phyloP scores from a whole-genome alignment of 2,888 invertebrate genomes.

The Rotaria macrura region DNA sequence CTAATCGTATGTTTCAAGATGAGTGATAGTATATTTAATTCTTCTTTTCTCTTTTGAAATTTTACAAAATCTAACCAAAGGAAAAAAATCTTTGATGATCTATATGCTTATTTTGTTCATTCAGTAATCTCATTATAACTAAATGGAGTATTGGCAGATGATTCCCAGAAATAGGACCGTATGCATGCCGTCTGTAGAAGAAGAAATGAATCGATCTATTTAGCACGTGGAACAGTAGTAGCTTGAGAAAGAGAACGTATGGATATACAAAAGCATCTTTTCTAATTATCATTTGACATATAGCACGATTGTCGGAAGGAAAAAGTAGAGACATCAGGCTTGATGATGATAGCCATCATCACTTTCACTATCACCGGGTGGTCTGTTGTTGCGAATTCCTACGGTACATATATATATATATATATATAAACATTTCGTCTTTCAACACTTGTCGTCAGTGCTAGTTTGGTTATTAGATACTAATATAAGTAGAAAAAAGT shows the following conservation, averaged over 20 bases:
- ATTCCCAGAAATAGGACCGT: neutral
- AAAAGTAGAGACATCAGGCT: neutral
- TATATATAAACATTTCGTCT: conserved; percentile 4
- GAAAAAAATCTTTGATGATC: neutral
- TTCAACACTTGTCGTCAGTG: neutral
- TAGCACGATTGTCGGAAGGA: neutral
- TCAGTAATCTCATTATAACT: neutral
- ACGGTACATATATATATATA: neutral
- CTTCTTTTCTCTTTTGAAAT: neutral
- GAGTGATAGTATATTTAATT: neutral
- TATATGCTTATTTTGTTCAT: neutral
- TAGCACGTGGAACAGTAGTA: neutral
- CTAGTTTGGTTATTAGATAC: neutral
- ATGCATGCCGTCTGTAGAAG: neutral
- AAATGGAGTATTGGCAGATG: neutral
- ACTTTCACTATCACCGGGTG: neutral
- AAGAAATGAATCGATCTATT: neutral
- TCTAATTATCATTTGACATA: conserved; percentile 15
- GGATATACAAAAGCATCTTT: neutral
- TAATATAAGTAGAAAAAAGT: neutral
- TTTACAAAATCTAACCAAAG: no score
- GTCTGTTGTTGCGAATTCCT: neutral
- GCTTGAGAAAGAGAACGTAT: neutral
- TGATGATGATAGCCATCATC: neutral
- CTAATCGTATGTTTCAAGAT: neutral